These are phyloP conservation scores for Triplophysa yarkandensis DNA, from an alignment of 2,797 vertebrate genomes.

Conservation along the genomic window DNA sequence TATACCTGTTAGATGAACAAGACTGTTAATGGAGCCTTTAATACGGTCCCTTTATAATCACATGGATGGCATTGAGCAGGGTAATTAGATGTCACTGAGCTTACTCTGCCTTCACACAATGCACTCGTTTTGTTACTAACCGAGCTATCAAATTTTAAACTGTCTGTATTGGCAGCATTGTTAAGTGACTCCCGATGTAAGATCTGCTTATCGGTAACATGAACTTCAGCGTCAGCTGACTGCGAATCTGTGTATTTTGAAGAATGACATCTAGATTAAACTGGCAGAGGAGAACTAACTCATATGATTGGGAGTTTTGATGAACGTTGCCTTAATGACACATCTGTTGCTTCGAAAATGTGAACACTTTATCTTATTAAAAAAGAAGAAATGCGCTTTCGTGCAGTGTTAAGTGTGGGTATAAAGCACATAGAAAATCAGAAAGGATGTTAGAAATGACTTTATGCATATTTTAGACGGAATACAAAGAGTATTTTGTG, in stretches of 20 bases:
- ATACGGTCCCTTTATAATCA: constrained; percentile 14
- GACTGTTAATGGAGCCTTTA: constrained; percentile 7
- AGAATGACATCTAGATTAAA: constrained; percentile 10
- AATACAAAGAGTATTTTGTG: neutral
- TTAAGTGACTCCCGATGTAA: constrained; percentile 23
- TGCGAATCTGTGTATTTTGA: neutral
- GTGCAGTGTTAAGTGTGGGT: neutral
- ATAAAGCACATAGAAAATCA: neutral
- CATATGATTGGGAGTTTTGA: neutral
- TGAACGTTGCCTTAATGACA: neutral
- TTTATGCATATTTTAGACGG: neutral
- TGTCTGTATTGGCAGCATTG: constrained; percentile 8
- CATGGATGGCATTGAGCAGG: constrained; percentile 13
- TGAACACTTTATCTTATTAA: neutral
- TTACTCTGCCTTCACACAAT: constrained; percentile 3
- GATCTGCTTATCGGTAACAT: neutral
- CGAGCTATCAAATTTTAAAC: constrained; percentile 18
- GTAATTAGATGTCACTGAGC: constrained; percentile 31
- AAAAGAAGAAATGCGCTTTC: neutral
- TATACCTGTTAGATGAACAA: neutral
- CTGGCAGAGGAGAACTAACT: neutral
- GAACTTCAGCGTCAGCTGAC: neutral
- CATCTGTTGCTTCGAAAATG: neutral
- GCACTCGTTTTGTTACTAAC: neutral
- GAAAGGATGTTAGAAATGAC: neutral